phyloP scores from a whole-genome alignment of 2,113 vertebrate genomes.

The Mastomys natalensis region DNA sequence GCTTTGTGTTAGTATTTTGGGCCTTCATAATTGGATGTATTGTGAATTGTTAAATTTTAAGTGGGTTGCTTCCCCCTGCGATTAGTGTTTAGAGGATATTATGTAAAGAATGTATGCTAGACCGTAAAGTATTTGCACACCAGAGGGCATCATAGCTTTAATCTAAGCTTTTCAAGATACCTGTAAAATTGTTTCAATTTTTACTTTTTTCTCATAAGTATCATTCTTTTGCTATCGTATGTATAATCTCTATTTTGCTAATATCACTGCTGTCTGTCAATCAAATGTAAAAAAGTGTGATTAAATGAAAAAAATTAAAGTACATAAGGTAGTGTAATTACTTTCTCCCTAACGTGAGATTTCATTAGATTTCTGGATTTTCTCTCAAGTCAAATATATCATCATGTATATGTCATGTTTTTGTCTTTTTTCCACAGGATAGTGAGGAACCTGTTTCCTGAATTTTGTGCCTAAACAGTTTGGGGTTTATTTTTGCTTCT shows the following conservation, averaged over 20 bases:
- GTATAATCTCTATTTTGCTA: neutral
- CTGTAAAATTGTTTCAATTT: constrained; percentile 11
- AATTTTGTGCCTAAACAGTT: neutral
- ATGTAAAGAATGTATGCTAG: neutral
- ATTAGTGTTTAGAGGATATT: constrained; percentile 12
- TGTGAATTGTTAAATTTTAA: constrained; percentile 34
- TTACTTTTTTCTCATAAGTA: neutral
- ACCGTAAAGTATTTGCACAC: constrained; percentile 67
- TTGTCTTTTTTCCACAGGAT: neutral
- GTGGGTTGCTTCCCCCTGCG: neutral
- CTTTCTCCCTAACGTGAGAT: neutral
- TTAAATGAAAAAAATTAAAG: constrained; percentile 50
- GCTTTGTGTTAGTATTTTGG: constrained; percentile 48
- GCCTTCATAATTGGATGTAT: constrained; percentile 46
- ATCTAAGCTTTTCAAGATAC: constrained; percentile 41
- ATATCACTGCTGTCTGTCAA: neutral
- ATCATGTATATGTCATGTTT: neutral
- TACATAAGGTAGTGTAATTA: neutral
- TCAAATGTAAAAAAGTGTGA: neutral
- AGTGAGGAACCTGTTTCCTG: neutral
- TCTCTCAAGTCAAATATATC: neutral
- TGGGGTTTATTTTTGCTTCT: neutral
- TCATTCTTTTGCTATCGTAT: neutral
- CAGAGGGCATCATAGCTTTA: constrained; percentile 79
- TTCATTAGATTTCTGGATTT: neutral